phyloP scores from a whole-genome alignment of 2,797 vertebrate species.

The Pogonophryne albipinna region DNA sequence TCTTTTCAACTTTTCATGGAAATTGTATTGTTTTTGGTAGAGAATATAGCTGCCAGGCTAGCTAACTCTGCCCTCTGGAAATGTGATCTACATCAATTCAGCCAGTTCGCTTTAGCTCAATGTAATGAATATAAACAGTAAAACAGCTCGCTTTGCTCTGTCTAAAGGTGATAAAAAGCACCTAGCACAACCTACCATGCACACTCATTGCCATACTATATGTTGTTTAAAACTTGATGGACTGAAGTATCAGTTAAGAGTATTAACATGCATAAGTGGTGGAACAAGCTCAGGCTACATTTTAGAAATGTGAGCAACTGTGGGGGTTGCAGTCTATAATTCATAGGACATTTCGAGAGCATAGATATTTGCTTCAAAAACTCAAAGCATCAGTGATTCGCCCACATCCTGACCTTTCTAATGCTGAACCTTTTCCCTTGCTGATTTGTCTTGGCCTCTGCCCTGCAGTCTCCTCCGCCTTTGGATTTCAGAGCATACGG shows the following conservation, averaged over 20 bases:
- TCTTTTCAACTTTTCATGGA: too few relatives aligned
- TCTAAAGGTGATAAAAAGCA: neutral
- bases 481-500: conserved; percentile 32
- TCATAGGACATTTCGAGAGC: neutral
- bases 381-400: conserved; percentile 26
- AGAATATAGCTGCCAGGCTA: too few relatives aligned
- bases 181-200: neutral
- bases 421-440: conserved; percentile 48
- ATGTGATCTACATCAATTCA: neutral
- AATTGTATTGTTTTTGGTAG: neutral
- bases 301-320: neutral
- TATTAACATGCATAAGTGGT: neutral
- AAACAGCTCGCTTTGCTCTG: neutral
- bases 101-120: neutral
- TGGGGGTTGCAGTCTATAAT: neutral
- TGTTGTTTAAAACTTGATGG: neutral
- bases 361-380: conserved; percentile 22
- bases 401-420: conserved; percentile 58
- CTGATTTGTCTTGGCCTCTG: conserved; percentile 53
- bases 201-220: neutral
- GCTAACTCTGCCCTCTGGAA: conserved; percentile 13
- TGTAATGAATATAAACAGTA: neutral
- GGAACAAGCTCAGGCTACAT: neutral
- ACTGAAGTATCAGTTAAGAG: neutral
- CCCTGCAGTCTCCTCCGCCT: conserved; percentile 38